These are phyloP conservation scores for Pristionchus entomophagus DNA, from an alignment of 2,888 invertebrate species.

Conservation along the genomic window DNA sequence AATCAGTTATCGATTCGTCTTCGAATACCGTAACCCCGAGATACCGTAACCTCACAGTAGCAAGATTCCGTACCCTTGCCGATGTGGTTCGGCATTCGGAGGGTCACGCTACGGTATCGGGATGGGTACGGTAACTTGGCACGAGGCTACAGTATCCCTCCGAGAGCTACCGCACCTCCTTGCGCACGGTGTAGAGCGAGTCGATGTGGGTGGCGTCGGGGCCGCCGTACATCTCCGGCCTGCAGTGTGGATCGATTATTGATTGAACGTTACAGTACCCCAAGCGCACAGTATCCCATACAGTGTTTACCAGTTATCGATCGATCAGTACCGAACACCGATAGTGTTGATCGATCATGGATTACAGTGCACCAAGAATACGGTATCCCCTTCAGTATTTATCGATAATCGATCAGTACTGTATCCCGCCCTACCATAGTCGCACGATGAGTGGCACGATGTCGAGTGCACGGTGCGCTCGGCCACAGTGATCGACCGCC, in stretches of 20 bases:
- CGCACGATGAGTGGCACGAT: neutral
- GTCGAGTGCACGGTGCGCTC: neutral
- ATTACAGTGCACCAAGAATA: too few relatives aligned
- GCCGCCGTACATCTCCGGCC: neutral
- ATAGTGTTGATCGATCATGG: too few relatives aligned
- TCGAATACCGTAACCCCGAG: neutral
- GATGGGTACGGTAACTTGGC: neutral
- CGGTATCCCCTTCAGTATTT: too few relatives aligned
- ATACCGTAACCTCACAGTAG: neutral
- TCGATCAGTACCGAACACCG: too few relatives aligned
- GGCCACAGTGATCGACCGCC: constrained; percentile 4
- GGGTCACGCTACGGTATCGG: neutral
- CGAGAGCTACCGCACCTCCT: neutral
- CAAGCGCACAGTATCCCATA: too few relatives aligned
- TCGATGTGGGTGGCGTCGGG: neutral
- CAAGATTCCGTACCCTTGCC: neutral
- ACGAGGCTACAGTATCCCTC: too few relatives aligned
- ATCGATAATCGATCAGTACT: too few relatives aligned
- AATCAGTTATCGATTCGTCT: neutral
- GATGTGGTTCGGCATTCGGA: neutral
- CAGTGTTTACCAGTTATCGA: too few relatives aligned
- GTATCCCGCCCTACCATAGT: too few relatives aligned
- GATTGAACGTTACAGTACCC: too few relatives aligned
- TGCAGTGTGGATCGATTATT: too few relatives aligned
- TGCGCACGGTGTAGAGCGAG: neutral